Base-by-base conservation (phyloP, 2,797 vertebrate species). In the Oryzias dopingdopingensis region DNA sequence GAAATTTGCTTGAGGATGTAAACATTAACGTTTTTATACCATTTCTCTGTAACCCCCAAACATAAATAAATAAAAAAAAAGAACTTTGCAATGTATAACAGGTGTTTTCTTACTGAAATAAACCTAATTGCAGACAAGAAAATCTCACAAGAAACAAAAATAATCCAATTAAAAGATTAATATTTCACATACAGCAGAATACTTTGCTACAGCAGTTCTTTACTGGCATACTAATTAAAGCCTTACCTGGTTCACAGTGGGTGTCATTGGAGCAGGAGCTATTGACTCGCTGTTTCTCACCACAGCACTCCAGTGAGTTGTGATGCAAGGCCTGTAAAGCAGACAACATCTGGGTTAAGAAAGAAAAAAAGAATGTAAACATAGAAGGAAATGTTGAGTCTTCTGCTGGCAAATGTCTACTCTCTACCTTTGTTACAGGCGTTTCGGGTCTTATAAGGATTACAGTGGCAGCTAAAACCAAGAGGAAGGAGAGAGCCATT, bases 211-310 rank as follows among this genome's bases (percentile, higher is more conserved):
- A 7, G 22, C 23, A 62, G 45, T 13, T 55, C 26, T 51, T 56
- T 1, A 4, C 15, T 4, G 43, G 20, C 12, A 10, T 32, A 12
- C 16, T 2, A 37, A 48, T 52, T 3, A 49, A 64, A 67, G 56
- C 48, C 37, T 61, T 89, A 93, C 90, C 92, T 89, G 90, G 86
- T 65, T 90, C 88, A 79, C 92, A 93, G 66, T 78, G 86, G 59
- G 91, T 91, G 77, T 85, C 77, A 56, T 92, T 92, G 29, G 75
- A 83, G 76, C 91, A 93, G 4, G 89, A 91, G 65, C 42, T 87
- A 78, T 92, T 93, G 10, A 32, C 76, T 76, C 52, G 88, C 52
- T 79, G 88, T 60, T 82, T 89, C 52, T 89, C 89, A 1, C 83
- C 80, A 45, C 91, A 92, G 77, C 92, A 92, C 64, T 90, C 88